These are phyloP conservation scores for Agraylea sexmaculata DNA, from an alignment of 1,140 invertebrate species.

Conservation along the genomic window DNA sequence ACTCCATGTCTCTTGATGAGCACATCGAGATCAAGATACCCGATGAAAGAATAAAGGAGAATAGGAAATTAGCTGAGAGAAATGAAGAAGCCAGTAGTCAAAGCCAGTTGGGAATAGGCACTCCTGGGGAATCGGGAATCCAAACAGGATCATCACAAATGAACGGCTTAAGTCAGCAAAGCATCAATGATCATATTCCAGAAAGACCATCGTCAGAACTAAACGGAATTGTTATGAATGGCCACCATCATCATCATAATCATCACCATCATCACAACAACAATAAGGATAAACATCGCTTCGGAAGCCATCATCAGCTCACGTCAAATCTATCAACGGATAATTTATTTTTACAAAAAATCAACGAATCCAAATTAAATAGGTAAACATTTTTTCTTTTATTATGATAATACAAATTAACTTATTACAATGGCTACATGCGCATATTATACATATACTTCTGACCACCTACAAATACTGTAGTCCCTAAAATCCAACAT, in stretches of 20 bases:
- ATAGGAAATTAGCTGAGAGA: constrained; percentile 35
- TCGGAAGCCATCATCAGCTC: constrained; percentile 11
- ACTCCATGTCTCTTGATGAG: constrained; percentile 39
- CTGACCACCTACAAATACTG: too few relatives aligned
- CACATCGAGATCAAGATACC: constrained; percentile 41
- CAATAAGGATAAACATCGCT: constrained; percentile 11
- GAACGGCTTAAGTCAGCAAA: constrained; percentile 21
- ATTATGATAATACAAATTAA: too few relatives aligned
- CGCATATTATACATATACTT: too few relatives aligned
- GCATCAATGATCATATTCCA: constrained; percentile 11
- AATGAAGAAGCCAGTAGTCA: too few relatives aligned
- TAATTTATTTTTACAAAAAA: too few relatives aligned
- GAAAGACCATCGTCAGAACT: constrained; percentile 18
- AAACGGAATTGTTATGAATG: constrained; percentile 12
- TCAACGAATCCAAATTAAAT: too few relatives aligned
- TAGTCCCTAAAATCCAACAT: too few relatives aligned
- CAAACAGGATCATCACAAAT: constrained; percentile 30
- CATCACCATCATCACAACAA: constrained; percentile 10
- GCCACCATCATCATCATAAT: constrained; percentile 9
- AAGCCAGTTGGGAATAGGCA: constrained; percentile 34
- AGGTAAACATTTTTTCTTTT: too few relatives aligned
- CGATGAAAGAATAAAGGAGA: constrained; percentile 34
- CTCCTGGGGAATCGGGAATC: constrained; percentile 27
- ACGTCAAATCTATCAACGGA: too few relatives aligned
- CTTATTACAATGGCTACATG: too few relatives aligned